Evolutionary conservation across 2,113 vertebrate genomes (phyloP), one percentile per base, ranked within the genome.

Genomic region (Leucoraja erinaceus): DNA sequence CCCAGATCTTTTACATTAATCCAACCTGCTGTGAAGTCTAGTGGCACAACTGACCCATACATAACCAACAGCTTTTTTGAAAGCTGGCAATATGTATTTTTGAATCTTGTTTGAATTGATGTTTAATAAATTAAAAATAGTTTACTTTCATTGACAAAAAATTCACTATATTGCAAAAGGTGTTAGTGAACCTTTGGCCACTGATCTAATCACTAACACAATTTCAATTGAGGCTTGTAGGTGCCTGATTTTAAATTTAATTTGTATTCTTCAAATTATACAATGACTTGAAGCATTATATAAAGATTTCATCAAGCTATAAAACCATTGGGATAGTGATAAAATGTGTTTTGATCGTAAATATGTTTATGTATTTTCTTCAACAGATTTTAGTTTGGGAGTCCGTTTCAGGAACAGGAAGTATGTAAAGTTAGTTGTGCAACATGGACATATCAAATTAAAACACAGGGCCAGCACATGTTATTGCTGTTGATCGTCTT

Each of bases 1-100:
- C 90, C 90, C 90, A 91, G 90, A 74, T 91, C 90, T 66, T 3
- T 31, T 47, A 54, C 66, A 72, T 91, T 91, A 72, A 72, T 91
- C 38, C 66, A 91, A 91, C 47, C 81, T 72, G 68, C 33, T 74
- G 72, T 38, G 28, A 91, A 25, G 90, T 38, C 25, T 70, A 74
- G 31, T 91, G 18, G 68, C 90, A 91, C 88, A 91, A 72, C 88
- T 91, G 33, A 91, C 88, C 31, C 18, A 11, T 47, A 38, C 33
- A 12, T 72, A 72, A 28, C 38, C 63, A 31, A 72, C 31, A 90
- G 11, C n/a, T 38, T 91, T 91, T 18, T 28, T 91, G 18, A 91
- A 72, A 54, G 33, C 10, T n/a, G 56, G 20, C 20, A 47, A 10
- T 91, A 33, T 91, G 38, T 28, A 90, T 63, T 25, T 59, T 47